Conservation (phyloP, 2,113 vertebrate genomes). For the Gallinago undulata region DNA sequence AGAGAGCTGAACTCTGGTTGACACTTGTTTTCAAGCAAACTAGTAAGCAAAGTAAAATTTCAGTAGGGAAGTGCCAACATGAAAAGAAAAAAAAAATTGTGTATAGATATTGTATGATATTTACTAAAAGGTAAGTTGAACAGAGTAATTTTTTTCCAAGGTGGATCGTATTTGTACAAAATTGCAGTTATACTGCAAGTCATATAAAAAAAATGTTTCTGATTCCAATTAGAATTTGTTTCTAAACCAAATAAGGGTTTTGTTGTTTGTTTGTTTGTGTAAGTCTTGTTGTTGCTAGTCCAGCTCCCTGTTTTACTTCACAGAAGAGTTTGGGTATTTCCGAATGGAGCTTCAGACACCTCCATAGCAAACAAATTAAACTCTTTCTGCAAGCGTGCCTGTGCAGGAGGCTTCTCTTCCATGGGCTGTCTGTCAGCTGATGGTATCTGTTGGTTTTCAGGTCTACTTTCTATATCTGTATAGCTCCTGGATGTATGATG, state of each 20-base stretch:
- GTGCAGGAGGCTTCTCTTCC: not conserved
- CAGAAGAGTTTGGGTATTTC: not conserved
- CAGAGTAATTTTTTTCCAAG: not conserved
- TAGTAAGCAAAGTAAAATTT: not conserved
- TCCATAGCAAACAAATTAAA: not conserved
- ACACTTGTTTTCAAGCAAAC: not conserved
- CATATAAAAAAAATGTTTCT: not conserved
- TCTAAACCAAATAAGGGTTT: too few relatives aligned
- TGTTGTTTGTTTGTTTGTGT: not conserved
- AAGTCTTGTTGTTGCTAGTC: not conserved
- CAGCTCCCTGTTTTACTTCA: not conserved
- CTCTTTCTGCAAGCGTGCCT: rapidly evolving
- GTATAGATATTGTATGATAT: not conserved
- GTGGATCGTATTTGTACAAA: not conserved
- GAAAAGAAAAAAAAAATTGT: not conserved
- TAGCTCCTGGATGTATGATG: not conserved
- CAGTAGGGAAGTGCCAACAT: not conserved
- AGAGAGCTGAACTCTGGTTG: not conserved
- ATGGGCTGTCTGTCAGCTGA: rapidly evolving
- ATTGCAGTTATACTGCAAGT: not conserved
- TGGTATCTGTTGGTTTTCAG: not conserved
- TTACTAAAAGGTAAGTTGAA: not conserved
- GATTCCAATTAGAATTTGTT: not conserved
- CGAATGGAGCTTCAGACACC: not conserved
- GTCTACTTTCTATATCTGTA: not conserved